Percentiles rank a stretch among this genome's conserved stretches.
Evolutionary conservation across 2,113 vertebrate species (phyloP).

Genomic region (Pollimyrus isidori): DNA sequence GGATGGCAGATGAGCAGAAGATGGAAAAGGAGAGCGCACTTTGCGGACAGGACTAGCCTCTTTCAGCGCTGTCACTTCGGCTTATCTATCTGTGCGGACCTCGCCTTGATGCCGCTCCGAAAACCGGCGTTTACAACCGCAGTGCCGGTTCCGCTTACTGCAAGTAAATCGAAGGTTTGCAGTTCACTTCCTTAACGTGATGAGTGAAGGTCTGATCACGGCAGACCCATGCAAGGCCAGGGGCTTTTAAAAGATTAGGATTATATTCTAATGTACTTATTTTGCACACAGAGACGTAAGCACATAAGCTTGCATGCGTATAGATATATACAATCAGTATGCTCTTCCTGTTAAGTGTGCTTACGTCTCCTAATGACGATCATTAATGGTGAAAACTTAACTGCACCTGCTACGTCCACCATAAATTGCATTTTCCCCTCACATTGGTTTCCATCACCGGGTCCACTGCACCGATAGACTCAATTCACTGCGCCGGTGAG

Average conservation of each 20-base stretch:
- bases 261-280: background rate
- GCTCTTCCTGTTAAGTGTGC: background rate
- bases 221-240: background rate
- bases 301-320: background rate
- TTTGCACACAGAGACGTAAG: background rate
- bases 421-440: background rate
- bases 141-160: background rate
- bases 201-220: background rate
- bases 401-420: constrained; percentile 17
- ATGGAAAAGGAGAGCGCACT: constrained; percentile 33
- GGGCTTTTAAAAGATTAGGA: background rate
- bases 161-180: background rate
- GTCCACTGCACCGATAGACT: background rate
- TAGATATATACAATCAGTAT: background rate
- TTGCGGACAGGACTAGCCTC: constrained; percentile 16
- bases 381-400: background rate
- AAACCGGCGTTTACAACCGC: background rate
- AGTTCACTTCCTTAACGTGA: background rate
- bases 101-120: background rate
- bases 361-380: background rate
- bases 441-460: background rate
- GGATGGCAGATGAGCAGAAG: constrained; percentile 69
- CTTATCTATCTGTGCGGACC: constrained; percentile 2
- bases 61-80: constrained; percentile 46
- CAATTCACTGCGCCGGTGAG: background rate